Percentiles rank a stretch among this genome's conserved stretches.
Evolutionary conservation across 2,797 vertebrate genomes (phyloP).

Genomic region (Diplodus puntazzo): DNA sequence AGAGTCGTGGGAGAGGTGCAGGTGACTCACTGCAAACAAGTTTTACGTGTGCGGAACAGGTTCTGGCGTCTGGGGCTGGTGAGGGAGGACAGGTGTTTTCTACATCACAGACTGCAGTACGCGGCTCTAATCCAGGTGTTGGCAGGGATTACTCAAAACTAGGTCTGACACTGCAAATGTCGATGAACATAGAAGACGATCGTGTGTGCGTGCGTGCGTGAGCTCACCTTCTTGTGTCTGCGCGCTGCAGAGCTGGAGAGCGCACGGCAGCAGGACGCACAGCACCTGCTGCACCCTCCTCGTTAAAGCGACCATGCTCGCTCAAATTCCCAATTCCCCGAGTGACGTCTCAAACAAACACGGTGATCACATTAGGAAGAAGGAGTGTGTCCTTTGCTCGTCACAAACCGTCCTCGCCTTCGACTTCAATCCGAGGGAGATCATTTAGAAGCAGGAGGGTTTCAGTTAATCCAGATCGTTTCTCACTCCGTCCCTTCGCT

Average conservation of each 20-base stretch:
- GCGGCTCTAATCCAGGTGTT: slow-evolving; percentile 20
- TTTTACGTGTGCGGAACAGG: slow-evolving; percentile 73
- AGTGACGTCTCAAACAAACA: slow-evolving; percentile 37
- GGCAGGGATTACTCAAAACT: slow-evolving; percentile 3
- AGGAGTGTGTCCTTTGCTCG: background rate
- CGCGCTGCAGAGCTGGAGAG: slow-evolving; percentile 63
- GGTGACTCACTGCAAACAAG: slow-evolving; percentile 79
- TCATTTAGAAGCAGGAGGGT: slow-evolving; percentile 2
- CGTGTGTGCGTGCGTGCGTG: slow-evolving; percentile 3
- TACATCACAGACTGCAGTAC: background rate
- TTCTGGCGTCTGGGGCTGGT: slow-evolving; percentile 52
- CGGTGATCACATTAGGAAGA: background rate
- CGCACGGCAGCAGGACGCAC: slow-evolving; percentile 70
- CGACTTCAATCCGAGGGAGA: slow-evolving; percentile 24
- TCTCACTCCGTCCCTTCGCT: background rate
- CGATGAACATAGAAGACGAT: background rate
- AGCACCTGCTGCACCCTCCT: slow-evolving; percentile 71
- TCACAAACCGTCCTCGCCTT: background rate
- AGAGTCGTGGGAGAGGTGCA: slow-evolving; percentile 71
- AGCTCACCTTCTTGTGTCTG: slow-evolving; percentile 78
- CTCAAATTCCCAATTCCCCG: slow-evolving; percentile 16
- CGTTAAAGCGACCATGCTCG: slow-evolving; percentile 60
- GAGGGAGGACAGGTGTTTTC: slow-evolving; percentile 60
- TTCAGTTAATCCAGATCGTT: slow-evolving; percentile 10
- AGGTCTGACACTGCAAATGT: background rate